Conservation (phyloP, 2,888 invertebrate genomes). For the Cheilosia impressa region DNA sequence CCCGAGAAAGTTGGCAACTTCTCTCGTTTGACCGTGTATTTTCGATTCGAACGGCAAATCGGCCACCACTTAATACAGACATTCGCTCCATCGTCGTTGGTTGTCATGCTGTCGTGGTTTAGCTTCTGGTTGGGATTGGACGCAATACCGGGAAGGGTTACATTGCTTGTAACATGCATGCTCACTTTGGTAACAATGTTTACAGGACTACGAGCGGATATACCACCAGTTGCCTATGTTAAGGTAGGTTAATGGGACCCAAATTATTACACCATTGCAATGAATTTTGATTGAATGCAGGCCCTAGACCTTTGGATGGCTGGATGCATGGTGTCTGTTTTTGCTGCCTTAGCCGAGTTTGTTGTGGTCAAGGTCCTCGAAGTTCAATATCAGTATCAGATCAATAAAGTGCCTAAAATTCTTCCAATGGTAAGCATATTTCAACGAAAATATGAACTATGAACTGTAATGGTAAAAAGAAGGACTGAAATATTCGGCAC, state of each 20-base stretch:
- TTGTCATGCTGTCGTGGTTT: conserved; percentile 94
- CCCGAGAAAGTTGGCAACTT: conserved; percentile 93
- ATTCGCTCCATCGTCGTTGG: conserved; percentile 92
- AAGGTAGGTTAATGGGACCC: conserved; percentile 85
- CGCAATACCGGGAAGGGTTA: conserved; percentile 92
- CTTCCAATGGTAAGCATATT: conserved; percentile 82
- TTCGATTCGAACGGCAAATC: conserved; percentile 92
- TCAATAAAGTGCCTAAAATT: conserved; percentile 84
- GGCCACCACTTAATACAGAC: conserved; percentile 94
- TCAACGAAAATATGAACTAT: too few relatives aligned
- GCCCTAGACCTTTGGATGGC: conserved; percentile 95
- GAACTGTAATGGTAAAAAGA: too few relatives aligned
- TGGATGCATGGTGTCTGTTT: conserved; percentile 94
- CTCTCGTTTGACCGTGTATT: conserved; percentile 90
- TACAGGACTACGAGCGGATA: conserved; percentile 91
- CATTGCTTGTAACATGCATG: conserved; percentile 92
- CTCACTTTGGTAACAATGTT: conserved; percentile 94
- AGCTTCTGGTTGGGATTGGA: conserved; percentile 94
- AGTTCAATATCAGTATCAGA: conserved; percentile 89
- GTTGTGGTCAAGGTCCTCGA: conserved; percentile 92
- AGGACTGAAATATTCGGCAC: too few relatives aligned
- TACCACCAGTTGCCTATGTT: conserved; percentile 94
- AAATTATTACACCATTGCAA: neutral
- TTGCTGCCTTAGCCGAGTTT: conserved; percentile 92
- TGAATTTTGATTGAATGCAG: conserved; percentile 83